Conservation (phyloP, 2,113 vertebrate species). For the Apodemus sylvaticus region DNA sequence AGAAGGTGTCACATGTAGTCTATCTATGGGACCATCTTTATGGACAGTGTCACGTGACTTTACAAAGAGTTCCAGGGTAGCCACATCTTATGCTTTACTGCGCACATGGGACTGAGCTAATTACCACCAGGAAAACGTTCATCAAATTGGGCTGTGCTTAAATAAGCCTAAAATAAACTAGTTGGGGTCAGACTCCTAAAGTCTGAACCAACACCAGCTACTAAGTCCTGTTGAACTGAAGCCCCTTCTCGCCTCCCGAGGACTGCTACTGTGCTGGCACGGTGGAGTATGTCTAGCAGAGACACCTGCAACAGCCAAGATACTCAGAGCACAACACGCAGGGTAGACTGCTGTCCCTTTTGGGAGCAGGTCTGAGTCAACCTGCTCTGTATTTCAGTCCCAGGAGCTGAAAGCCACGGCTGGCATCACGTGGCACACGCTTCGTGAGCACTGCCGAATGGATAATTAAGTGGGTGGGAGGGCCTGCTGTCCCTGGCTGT, state of each 20-base stretch:
- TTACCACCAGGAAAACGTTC: background rate
- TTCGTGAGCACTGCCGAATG: background rate
- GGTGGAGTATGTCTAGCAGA: background rate
- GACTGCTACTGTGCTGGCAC: background rate
- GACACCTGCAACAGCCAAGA: background rate
- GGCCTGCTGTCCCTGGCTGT: background rate
- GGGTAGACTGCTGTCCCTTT: background rate
- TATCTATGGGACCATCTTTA: background rate
- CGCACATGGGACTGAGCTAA: background rate
- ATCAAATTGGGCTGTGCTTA: background rate
- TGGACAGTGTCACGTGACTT: background rate
- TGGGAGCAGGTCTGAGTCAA: background rate
- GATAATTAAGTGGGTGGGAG: background rate
- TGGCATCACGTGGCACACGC: background rate
- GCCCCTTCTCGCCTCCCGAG: background rate
- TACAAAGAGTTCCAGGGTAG: background rate
- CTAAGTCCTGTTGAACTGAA: background rate
- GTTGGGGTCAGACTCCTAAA: background rate
- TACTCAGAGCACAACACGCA: background rate
- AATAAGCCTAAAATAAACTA: background rate
- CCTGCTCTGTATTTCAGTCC: too few species aligned
- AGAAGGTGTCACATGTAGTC: background rate
- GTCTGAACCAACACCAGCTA: background rate
- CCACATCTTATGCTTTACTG: background rate
- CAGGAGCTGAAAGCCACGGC: too few species aligned